These are phyloP conservation scores for Caenorhabditis doughertyi DNA, from an alignment of 2,888 invertebrate genomes.

Conservation along the genomic window DNA sequence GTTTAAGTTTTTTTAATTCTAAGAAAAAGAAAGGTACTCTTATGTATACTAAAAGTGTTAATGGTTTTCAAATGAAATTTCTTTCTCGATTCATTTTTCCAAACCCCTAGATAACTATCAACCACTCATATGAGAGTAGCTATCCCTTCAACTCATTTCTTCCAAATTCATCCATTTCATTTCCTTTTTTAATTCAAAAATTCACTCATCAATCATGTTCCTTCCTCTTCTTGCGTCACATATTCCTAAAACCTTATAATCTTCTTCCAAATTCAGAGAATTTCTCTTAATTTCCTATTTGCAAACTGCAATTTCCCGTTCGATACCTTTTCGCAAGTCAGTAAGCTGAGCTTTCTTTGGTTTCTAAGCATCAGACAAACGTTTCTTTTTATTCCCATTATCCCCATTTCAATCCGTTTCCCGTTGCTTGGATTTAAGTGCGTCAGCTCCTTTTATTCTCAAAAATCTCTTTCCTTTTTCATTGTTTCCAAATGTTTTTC, in stretches of 20 bases:
- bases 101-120: neutral
- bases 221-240: conserved; percentile 16
- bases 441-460: conserved; percentile 18
- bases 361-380: neutral
- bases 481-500: neutral
- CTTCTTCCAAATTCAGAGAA: conserved; percentile 1
- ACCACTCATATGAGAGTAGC: neutral
- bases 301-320: conserved; percentile 13
- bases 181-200: neutral
- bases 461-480: conserved; percentile 3
- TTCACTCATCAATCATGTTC: conserved; percentile 29
- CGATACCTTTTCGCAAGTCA: neutral
- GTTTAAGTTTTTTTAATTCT: too few relatives aligned
- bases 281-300: neutral
- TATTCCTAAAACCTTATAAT: conserved; percentile 3
- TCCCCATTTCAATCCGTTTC: neutral
- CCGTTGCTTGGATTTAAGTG: conserved; percentile 3
- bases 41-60: too few relatives aligned
- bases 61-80: too few relatives aligned
- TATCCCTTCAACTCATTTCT: neutral
- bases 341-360: neutral
- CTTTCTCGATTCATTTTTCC: neutral
- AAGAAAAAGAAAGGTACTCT: too few relatives aligned
- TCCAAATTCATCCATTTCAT: conserved; percentile 1
- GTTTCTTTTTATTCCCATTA: neutral